Evolutionary conservation across 2,888 invertebrate species (phyloP), one percentile per base, ranked within the genome.

Genomic region (Hydropsyche betteni): DNA sequence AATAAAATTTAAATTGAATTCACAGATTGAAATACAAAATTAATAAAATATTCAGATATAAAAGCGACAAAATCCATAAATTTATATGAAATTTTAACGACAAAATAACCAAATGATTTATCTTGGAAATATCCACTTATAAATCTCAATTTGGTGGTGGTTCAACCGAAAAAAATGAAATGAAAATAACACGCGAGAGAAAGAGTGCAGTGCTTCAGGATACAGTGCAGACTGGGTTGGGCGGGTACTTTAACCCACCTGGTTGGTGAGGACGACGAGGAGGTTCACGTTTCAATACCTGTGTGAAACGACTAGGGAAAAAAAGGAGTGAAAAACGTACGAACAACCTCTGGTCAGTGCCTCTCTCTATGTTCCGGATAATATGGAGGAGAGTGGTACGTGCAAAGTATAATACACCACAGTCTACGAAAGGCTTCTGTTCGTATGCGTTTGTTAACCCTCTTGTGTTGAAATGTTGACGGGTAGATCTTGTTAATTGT

Each of bases 271-370:
- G 64, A n/a, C 33, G 8, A 10, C 34, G 61, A 55, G 68, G 34
- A 72, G 78, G 83, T 84, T 86, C 86, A 85, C 86, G 85, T 86
- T 87, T 85, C 87, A 85, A 79, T 78, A 77, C 78, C 79, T 79
- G 79, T 74, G 77, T 77, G 64, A 74, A 76, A 44, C 74, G 75
- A 68, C 71, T 58, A 75, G 64, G 76, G 24, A 24, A 69, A 74
- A 77, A 77, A 76, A 72, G 75, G 55, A 76, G 61, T 71, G 69
- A 76, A 75, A 78, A 76, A 69, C 71, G 69, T 71, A 51, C 77
- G 75, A 68, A 71, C 61, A 68, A 74, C 78, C 78, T 75, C 76
- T 75, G 76, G 74, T 69, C 74, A 74, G 74, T 55, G 69, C 69
- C 77, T 75, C 77, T 75, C 77, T 74, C 77, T 70, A 58, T 68